Conservation (phyloP, 2,888 invertebrate species). For the Zootermopsis nevadensis region DNA sequence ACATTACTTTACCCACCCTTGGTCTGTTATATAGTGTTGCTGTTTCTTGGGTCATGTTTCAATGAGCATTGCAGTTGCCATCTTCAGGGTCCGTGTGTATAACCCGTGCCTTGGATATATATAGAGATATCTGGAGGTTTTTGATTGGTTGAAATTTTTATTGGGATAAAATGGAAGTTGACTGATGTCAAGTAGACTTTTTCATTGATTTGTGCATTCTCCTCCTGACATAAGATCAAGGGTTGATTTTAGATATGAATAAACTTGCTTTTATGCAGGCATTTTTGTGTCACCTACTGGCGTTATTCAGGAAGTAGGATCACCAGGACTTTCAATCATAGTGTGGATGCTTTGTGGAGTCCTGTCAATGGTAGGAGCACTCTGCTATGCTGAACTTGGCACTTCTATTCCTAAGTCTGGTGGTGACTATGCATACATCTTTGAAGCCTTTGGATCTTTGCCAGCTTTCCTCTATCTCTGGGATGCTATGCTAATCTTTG, state of each 20-base stretch:
- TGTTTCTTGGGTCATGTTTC: too few relatives aligned
- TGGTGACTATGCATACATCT: conserved; percentile 97
- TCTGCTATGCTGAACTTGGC: conserved; percentile 97
- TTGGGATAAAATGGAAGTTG: too few relatives aligned
- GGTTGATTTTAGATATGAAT: background rate
- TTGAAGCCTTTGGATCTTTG: conserved; percentile 89
- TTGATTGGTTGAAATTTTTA: too few relatives aligned
- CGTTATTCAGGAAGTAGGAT: conserved; percentile 89
- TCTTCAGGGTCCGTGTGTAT: too few relatives aligned
- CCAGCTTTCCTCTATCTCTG: conserved; percentile 96
- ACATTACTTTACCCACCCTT: too few relatives aligned
- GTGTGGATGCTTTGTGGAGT: conserved; percentile 92
- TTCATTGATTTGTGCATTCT: too few relatives aligned
- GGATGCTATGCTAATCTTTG: conserved; percentile 97
- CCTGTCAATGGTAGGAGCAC: conserved; percentile 91
- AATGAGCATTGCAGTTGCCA: too few relatives aligned
- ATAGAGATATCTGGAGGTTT: too few relatives aligned
- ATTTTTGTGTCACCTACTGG: conserved; percentile 97
- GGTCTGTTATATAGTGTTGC: too few relatives aligned
- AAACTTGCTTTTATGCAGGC: conserved; percentile 67
- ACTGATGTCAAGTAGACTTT: too few relatives aligned
- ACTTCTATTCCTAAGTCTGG: conserved; percentile 92
- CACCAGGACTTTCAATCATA: conserved; percentile 86
- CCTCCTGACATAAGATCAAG: too few relatives aligned
- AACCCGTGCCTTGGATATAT: too few relatives aligned